Percentiles rank a stretch among this genome's conserved stretches.
These are phyloP conservation scores for Craterocephalus amniculus DNA, from an alignment of 2,797 vertebrate species.

Conservation along the genomic window DNA sequence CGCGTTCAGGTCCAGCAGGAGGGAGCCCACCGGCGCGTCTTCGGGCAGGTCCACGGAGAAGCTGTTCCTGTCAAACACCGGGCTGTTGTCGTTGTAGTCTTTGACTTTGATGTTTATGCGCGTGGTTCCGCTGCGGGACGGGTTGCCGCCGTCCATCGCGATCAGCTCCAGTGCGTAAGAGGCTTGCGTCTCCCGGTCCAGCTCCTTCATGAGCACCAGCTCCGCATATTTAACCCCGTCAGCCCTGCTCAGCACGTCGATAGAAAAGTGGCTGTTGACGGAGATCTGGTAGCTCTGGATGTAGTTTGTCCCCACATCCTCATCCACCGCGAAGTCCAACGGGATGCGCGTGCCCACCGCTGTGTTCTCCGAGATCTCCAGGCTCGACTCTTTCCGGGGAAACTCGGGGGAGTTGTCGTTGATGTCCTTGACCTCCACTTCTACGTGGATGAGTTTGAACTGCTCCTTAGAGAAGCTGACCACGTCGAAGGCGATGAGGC, in stretches of 20 bases:
- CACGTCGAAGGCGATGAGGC: constrained; percentile 93
- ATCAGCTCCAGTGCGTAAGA: constrained; percentile 90
- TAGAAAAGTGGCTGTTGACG: constrained; percentile 91
- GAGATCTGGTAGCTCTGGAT: constrained; percentile 94
- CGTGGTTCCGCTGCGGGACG: constrained; percentile 88
- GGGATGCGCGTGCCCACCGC: constrained; percentile 91
- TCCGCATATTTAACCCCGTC: constrained; percentile 95
- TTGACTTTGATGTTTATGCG: constrained; percentile 91
- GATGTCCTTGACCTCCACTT: constrained; percentile 96
- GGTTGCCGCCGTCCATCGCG: constrained; percentile 92
- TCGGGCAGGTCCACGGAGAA: constrained; percentile 90
- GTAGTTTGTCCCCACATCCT: constrained; percentile 91
- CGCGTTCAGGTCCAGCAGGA: constrained; percentile 89
- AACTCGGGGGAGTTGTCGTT: constrained; percentile 95
- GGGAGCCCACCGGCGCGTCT: constrained; percentile 89
- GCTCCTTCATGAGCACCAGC: constrained; percentile 92
- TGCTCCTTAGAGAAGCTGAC: constrained; percentile 93
- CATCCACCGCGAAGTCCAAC: constrained; percentile 90
- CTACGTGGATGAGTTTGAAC: constrained; percentile 93
- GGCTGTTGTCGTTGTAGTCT: constrained; percentile 96
- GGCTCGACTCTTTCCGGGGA: constrained; percentile 85
- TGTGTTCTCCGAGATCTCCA: constrained; percentile 93
- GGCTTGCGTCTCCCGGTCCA: constrained; percentile 92
- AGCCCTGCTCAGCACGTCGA: constrained; percentile 92
- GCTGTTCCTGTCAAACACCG: constrained; percentile 87